A percentile compares a stretch with the other conserved stretches of the same genome.
These are phyloP conservation scores for Actias luna DNA, from an alignment of 2,888 invertebrate species.

Conservation along the genomic window DNA sequence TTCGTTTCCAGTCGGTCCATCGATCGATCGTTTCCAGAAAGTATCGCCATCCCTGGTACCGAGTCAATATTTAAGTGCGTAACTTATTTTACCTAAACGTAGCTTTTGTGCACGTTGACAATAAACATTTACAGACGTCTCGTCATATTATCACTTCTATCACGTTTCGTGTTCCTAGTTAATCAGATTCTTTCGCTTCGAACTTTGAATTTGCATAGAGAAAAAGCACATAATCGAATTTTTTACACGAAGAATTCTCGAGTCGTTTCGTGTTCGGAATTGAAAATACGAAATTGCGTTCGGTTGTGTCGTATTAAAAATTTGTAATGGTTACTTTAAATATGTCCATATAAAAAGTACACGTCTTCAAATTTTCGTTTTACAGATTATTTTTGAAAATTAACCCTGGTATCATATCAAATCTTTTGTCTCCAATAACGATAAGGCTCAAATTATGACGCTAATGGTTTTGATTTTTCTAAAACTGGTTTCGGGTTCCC, in stretches of 20 bases:
- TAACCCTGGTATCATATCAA: background rate
- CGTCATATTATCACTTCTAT: conserved; percentile 42
- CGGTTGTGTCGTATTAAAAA: conserved; percentile 38
- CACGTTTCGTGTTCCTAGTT: conserved; percentile 54
- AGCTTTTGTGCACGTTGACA: conserved; percentile 63
- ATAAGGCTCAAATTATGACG: conserved; percentile 10
- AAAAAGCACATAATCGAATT: conserved; percentile 49
- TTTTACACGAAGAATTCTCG: conserved; percentile 47
- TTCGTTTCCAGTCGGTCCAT: no score
- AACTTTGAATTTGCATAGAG: conserved; percentile 39
- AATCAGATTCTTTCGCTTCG: conserved; percentile 51
- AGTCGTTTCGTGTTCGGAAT: conserved; percentile 48
- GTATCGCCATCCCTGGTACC: no score
- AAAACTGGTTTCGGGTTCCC: no score
- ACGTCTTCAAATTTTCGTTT: background rate
- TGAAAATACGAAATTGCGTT: conserved; percentile 38
- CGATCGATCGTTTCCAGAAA: no score
- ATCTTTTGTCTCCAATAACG: background rate
- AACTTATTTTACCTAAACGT: conserved; percentile 53
- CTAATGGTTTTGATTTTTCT: conserved; percentile 1
- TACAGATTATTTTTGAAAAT: background rate
- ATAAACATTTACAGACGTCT: conserved; percentile 51
- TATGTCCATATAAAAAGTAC: conserved; percentile 4
- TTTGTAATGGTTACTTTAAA: background rate
- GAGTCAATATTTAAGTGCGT: conserved; percentile 75